Evolutionary conservation across 2,113 vertebrate species (phyloP).

Genomic region (Tachysurus vachellii): DNA sequence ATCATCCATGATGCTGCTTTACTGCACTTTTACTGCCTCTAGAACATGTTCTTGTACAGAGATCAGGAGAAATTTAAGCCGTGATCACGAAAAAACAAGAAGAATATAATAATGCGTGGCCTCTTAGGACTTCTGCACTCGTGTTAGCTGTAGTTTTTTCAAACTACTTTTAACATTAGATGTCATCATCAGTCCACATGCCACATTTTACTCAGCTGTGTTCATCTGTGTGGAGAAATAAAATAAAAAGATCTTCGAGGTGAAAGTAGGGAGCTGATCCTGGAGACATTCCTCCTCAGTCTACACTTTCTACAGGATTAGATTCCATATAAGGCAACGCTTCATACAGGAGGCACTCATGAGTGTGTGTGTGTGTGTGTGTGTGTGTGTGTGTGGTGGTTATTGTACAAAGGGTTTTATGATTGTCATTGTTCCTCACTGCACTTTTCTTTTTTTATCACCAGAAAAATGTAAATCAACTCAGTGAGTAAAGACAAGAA

Average conservation of each 20-base stretch:
- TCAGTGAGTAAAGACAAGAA: background rate
- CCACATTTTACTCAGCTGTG: background rate
- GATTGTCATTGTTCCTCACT: background rate
- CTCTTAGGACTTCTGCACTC: too few species aligned
- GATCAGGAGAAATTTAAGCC: too few species aligned
- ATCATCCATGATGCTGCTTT: too few species aligned
- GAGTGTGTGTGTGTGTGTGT: conserved; percentile 1
- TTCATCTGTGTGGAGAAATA: background rate
- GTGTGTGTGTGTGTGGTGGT: background rate
- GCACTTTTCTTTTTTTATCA: background rate
- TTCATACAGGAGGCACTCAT: background rate
- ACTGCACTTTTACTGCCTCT: too few species aligned
- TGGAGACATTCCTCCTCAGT: background rate
- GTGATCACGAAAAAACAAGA: too few species aligned
- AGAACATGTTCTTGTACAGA: too few species aligned
- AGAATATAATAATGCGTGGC: too few species aligned
- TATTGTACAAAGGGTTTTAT: background rate
- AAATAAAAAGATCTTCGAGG: background rate
- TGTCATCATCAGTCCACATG: background rate
- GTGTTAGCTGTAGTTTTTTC: background rate
- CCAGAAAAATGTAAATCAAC: background rate
- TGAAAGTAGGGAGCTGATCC: background rate
- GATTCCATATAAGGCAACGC: background rate
- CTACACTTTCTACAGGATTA: background rate
- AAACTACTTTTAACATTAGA: background rate